Conservation (phyloP, 2,797 vertebrate genomes). For the Paratrypauchen microcephalus region DNA sequence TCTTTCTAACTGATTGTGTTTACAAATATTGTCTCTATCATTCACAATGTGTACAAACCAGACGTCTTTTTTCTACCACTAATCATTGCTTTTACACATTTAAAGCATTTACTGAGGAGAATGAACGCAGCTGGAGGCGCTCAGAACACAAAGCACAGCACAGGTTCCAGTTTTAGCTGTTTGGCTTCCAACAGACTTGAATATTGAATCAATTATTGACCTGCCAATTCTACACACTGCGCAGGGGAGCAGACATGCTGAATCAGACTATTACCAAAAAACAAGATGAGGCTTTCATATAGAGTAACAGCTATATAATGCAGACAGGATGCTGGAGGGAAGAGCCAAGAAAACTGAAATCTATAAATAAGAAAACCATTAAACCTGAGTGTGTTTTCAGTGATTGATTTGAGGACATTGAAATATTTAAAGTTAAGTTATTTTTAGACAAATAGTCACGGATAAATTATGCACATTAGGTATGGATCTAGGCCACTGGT, state of each 20-base stretch:
- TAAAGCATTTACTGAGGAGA: constrained; percentile 13
- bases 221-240: constrained; percentile 38
- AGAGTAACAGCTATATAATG: constrained; percentile 28
- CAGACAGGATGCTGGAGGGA: neutral
- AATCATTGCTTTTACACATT: constrained; percentile 23
- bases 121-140: constrained; percentile 22
- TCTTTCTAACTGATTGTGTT: neutral
- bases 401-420: constrained; percentile 18
- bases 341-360: neutral
- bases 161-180: constrained; percentile 27
- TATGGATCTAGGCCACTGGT: constrained; percentile 42
- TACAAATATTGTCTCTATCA: constrained; percentile 19
- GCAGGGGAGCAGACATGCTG: constrained; percentile 20
- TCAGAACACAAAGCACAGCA: constrained; percentile 17
- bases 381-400: neutral
- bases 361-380: constrained; percentile 1
- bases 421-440: constrained; percentile 17
- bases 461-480: constrained; percentile 32
- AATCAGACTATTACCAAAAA: constrained; percentile 35
- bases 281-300: constrained; percentile 22
- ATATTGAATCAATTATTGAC: constrained; percentile 47
- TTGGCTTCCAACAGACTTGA: constrained; percentile 21
- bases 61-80: neutral
- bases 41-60: neutral
- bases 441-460: constrained; percentile 33